Base-by-base conservation (phyloP, 2,113 vertebrate species). In the Brachionichthys hirsutus region DNA sequence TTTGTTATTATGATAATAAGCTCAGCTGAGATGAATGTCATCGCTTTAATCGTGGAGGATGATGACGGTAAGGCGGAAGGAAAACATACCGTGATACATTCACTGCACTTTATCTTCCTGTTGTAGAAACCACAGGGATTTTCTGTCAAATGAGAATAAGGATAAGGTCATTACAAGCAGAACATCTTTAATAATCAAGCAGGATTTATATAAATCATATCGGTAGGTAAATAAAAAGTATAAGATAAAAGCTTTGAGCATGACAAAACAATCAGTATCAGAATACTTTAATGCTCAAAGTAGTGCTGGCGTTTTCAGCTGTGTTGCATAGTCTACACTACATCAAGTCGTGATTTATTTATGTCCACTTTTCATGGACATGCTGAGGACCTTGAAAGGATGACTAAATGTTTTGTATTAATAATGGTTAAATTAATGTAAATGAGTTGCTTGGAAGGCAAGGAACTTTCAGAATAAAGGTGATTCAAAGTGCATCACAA, bases 1-100 rank as follows among this genome's bases (percentile, higher is more conserved):
- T 41, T 19, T 38, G 60, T 71, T 70, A 64, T 61, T 46, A 13
- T 73, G 56, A 20, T 63, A 62, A 62, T 67, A 59, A 77, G 52
- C 38, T 74, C 50, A 40, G 68, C 34, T 20, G 48, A 54, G 13
- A 44, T 12, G 51, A 17, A 35, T 62, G 65, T 40, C 62, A 70
- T 67, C 34, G 22, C 45, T 43, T 51, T 70, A 41, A 10, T 16
- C 51, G 54, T 15, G 20, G 11, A 19, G 55, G 30, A 51, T 50
- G 42, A 63, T 52, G 66, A 12, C 2, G 16, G 22, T 9, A 41
- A 44, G 38, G 34, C 19, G 51, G 35, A 44, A 12, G 41, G 36
- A 55, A 41, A 55, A 40, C 41, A 41, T 13, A 40, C 17, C 35
- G 46, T 20, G 2, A 45, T 56, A 20, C 19, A 61, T 59, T 11